A percentile compares a stretch with the other conserved stretches of the same genome.
Evolutionary conservation across 2,888 invertebrate species (phyloP).

Genomic region (Protula sp.): DNA sequence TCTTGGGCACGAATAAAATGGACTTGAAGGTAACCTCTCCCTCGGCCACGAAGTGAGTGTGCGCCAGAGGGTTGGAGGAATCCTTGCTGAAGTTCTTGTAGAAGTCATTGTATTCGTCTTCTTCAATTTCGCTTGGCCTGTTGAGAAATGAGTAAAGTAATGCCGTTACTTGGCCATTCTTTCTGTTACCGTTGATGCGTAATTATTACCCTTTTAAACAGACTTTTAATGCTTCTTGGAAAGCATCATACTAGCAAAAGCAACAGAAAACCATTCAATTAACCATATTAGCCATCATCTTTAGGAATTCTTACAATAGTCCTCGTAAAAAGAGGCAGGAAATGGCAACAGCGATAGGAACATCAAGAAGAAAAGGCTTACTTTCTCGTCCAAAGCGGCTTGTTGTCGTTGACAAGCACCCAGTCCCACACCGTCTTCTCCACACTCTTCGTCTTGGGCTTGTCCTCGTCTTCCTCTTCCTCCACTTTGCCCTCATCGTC

Average conservation of each 20-base stretch:
- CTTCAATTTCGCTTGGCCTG: slow-evolving; percentile 70
- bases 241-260: neutral
- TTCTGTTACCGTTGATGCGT: too few species aligned
- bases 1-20: slow-evolving; percentile 84
- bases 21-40: slow-evolving; percentile 99
- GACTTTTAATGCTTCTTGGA: neutral
- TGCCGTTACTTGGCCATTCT: too few species aligned
- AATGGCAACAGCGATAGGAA: too few species aligned
- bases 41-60: slow-evolving; percentile 94
- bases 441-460: slow-evolving; percentile 73
- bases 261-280: too few species aligned
- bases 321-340: too few species aligned
- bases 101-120: slow-evolving; percentile 89
- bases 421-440: slow-evolving; percentile 98
- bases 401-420: slow-evolving; percentile 91
- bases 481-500: slow-evolving; percentile 59
- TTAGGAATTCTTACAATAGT: too few species aligned
- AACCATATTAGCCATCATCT: too few species aligned
- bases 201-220: too few species aligned
- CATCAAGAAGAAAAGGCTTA: too few species aligned
- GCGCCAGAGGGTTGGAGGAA: slow-evolving; percentile 72
- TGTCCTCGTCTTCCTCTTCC: slow-evolving; percentile 24
- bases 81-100: slow-evolving; percentile 94
- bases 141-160: too few species aligned
- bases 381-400: slow-evolving; percentile 98